Percentiles rank a stretch among this genome's conserved stretches.
phyloP scores from a whole-genome alignment of 2,888 invertebrate genomes.

The Apamea epomidion region DNA sequence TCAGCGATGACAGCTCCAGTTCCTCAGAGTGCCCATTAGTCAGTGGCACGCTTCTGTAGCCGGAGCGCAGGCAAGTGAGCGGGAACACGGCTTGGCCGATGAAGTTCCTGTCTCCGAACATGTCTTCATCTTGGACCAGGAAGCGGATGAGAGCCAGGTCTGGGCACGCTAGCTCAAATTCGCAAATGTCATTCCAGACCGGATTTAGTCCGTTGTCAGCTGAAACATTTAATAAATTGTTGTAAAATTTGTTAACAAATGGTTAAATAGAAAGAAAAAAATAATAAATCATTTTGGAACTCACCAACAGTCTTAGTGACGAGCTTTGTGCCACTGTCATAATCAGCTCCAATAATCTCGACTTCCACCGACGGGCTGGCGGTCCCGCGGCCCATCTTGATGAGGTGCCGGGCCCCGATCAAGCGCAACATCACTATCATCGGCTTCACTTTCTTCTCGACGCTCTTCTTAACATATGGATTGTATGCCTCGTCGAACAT shows the following conservation, averaged over 20 bases:
- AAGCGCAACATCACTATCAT: constrained; percentile 93
- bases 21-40: constrained; percentile 98
- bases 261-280: neutral
- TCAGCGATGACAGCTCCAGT: constrained; percentile 96
- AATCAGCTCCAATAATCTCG: constrained; percentile 96
- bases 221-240: constrained; percentile 76
- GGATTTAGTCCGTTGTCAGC: constrained; percentile 98
- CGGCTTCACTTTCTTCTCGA: constrained; percentile 84
- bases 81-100: constrained; percentile 99
- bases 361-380: constrained; percentile 98
- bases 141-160: constrained; percentile 96
- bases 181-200: constrained; percentile 96
- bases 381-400: constrained; percentile 95
- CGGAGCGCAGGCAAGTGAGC: constrained; percentile 94
- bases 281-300: constrained; percentile 71
- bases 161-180: constrained; percentile 95
- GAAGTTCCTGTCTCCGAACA: constrained; percentile 99
- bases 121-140: constrained; percentile 98
- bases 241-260: neutral
- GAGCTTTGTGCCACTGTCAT: constrained; percentile 95
- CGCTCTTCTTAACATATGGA: constrained; percentile 92
- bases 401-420: constrained; percentile 97
- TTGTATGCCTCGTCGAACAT: constrained; percentile 95
- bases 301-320: constrained; percentile 96
- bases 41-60: constrained; percentile 97